Conservation (phyloP, 92 coral and sea anemone genomes). For the Isaurus tuberculatus region DNA sequence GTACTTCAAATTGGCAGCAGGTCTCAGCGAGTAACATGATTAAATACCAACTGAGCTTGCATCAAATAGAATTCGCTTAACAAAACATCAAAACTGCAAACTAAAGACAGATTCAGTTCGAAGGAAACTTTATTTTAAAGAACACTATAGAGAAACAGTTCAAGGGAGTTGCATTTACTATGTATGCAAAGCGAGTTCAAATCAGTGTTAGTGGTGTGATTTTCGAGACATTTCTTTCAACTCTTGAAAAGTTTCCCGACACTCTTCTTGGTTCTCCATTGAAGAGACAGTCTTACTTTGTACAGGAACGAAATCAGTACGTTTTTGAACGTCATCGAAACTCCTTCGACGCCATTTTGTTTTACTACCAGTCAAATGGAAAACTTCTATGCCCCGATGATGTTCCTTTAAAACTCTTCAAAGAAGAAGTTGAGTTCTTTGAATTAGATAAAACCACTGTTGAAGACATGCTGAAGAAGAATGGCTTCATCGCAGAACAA, state of each 20-base stretch:
- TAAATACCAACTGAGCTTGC: background rate
- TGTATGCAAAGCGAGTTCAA: slow-evolving; percentile 12
- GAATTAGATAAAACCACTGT: slow-evolving; percentile 3
- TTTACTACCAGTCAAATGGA: slow-evolving; percentile 14
- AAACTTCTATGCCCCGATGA: slow-evolving; percentile 2
- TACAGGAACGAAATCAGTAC: background rate
- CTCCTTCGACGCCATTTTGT: slow-evolving; percentile 17
- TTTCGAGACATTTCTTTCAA: slow-evolving; percentile 24
- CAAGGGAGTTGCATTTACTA: background rate
- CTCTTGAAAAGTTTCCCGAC: slow-evolving; percentile 29
- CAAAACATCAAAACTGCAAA: background rate
- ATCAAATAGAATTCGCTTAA: background rate
- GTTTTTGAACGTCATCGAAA: slow-evolving; percentile 4
- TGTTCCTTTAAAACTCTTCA: slow-evolving; percentile 21
- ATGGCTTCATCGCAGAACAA: slow-evolving; percentile 25
- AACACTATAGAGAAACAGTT: background rate
- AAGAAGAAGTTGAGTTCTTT: slow-evolving; percentile 27
- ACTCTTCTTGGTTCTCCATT: slow-evolving; percentile 21
- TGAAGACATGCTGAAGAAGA: slow-evolving; percentile 6
- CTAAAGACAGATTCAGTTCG: background rate
- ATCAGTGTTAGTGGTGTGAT: slow-evolving; percentile 4
- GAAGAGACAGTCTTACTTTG: slow-evolving; percentile 4
- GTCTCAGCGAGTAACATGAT: background rate
- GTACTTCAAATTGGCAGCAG: background rate
- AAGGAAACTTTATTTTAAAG: background rate